Evolutionary conservation across 2,888 invertebrate species (phyloP).

Genomic region (Spisula solida): DNA sequence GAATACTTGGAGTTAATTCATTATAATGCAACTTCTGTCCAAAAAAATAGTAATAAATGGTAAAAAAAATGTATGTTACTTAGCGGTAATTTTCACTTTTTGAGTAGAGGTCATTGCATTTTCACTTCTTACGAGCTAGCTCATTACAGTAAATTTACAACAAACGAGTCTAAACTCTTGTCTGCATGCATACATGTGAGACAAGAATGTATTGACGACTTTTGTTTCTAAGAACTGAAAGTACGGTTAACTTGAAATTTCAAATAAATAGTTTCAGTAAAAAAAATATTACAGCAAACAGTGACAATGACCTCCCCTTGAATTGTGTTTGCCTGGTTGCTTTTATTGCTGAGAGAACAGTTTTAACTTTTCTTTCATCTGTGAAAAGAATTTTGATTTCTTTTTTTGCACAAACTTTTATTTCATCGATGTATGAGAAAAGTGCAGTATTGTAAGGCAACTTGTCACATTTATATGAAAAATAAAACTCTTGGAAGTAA

Average conservation of each 20-base stretch:
- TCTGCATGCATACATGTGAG: no score
- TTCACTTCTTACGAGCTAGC: no score
- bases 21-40: background rate
- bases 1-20: background rate
- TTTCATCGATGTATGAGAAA: slow-evolving; percentile 41
- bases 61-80: background rate
- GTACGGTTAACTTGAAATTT: background rate
- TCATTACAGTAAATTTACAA: no score
- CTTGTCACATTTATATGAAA: slow-evolving; percentile 45
- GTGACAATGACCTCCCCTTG: background rate
- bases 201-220: background rate
- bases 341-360: background rate
- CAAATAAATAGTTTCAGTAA: background rate
- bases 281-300: background rate
- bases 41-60: slow-evolving; percentile 17
- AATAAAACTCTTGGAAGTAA: slow-evolving; percentile 15
- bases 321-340: background rate
- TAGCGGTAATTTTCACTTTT: background rate
- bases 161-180: no score
- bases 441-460: slow-evolving; percentile 44
- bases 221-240: background rate
- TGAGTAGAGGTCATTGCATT: background rate
- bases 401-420: slow-evolving; percentile 39
- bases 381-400: slow-evolving; percentile 21
- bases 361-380: slow-evolving; percentile 5